These are phyloP conservation scores for Euglossa dilemma DNA, from an alignment of 1,140 invertebrate genomes.

Conservation along the genomic window DNA sequence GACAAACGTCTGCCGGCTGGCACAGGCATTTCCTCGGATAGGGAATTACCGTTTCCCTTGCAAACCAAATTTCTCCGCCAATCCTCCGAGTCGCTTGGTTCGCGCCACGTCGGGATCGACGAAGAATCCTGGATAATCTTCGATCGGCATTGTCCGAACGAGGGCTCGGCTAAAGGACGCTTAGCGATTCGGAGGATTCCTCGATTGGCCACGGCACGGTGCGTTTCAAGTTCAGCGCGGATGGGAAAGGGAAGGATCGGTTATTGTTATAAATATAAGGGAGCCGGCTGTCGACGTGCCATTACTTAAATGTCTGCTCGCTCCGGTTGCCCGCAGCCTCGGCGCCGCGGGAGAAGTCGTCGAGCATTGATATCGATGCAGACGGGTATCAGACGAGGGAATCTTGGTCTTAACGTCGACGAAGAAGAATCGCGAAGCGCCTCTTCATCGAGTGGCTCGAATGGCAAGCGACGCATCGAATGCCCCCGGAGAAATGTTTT, in stretches of 20 bases:
- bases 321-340: not conserved
- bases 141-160: not conserved
- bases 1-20: constrained; percentile 44
- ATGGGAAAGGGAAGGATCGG: constrained; percentile 3
- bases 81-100: no score
- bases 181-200: not conserved
- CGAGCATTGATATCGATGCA: constrained; percentile 47
- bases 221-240: not conserved
- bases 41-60: no score
- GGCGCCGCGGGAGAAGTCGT: not conserved
- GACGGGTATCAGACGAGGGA: constrained; percentile 43
- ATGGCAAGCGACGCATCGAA: constrained; percentile 37
- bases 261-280: constrained; percentile 32
- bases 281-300: constrained; percentile 36
- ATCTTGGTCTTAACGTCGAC: constrained; percentile 23
- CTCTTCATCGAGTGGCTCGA: constrained; percentile 28
- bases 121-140: no score
- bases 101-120: no score
- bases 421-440: constrained; percentile 32
- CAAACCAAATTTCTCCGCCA: not conserved
- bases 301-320: constrained; percentile 63
- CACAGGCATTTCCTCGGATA: constrained; percentile 17
- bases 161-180: no score
- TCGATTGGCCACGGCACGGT: not conserved
- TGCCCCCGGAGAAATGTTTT: constrained; percentile 24